Evolutionary conservation across 1,140 invertebrate genomes (phyloP).

Genomic region (Hermatobates lingyangjiaoensis): DNA sequence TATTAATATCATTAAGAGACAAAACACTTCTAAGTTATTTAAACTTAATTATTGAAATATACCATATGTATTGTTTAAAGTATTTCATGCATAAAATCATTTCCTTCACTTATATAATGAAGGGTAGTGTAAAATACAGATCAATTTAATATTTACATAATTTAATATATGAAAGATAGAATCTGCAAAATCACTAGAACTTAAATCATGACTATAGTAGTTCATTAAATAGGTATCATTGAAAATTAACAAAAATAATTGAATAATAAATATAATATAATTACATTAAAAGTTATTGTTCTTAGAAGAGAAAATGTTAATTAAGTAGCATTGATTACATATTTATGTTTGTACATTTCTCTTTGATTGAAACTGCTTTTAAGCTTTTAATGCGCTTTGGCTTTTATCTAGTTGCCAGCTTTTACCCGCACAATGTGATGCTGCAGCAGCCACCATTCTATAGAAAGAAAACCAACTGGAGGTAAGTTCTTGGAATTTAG

Average conservation of each 20-base stretch:
- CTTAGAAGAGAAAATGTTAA: not conserved
- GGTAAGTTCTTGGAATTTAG: constrained; percentile 6
- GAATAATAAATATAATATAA: not conserved
- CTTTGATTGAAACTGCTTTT: not conserved
- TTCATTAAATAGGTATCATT: not conserved
- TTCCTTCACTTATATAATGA: too few species aligned
- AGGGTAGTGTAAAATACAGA: too few species aligned
- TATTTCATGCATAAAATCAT: too few species aligned
- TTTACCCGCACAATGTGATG: constrained; percentile 9
- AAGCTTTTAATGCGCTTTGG: constrained; percentile 1
- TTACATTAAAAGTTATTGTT: not conserved
- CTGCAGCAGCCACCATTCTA: constrained; percentile 6
- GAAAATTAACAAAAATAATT: not conserved
- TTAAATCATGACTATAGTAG: too few species aligned
- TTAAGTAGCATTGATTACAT: not conserved
- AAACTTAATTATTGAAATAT: too few species aligned
- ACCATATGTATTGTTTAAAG: too few species aligned
- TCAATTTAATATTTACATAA: too few species aligned
- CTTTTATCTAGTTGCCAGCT: constrained; percentile 12
- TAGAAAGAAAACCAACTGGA: constrained; percentile 9
- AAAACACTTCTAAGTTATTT: too few species aligned
- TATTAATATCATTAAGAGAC: too few species aligned
- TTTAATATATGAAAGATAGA: too few species aligned
- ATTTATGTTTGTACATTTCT: not conserved
- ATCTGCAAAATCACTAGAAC: too few species aligned